Conservation (phyloP, 2,888 invertebrate species). For the Phaonia tiefii region DNA sequence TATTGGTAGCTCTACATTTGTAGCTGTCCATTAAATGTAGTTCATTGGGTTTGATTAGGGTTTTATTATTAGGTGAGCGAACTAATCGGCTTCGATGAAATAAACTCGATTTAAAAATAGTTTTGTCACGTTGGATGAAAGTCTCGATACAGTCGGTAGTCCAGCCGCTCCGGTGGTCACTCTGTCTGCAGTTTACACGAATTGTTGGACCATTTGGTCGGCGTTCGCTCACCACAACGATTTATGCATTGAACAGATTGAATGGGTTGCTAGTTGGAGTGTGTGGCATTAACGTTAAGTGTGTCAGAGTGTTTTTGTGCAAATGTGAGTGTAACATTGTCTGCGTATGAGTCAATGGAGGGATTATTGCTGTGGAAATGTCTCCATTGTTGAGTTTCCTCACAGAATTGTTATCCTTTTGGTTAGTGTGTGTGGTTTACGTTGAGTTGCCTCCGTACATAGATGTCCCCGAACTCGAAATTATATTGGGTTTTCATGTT, state of each 20-base stretch:
- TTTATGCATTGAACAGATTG: conserved; percentile 50
- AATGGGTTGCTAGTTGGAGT: conserved; percentile 19
- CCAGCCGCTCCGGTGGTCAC: too few species aligned
- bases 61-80: conserved; percentile 64
- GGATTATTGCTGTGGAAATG: conserved; percentile 23
- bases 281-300: not conserved
- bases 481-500: conserved; percentile 1
- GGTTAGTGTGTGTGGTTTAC: too few species aligned
- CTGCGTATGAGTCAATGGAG: not conserved
- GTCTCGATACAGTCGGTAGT: too few species aligned
- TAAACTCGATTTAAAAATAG: conserved; percentile 56
- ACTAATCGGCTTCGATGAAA: conserved; percentile 63
- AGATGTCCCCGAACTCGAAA: not conserved
- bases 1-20: conserved; percentile 21
- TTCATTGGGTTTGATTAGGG: conserved; percentile 65
- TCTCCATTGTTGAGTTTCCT: conserved; percentile 48
- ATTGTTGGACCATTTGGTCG: too few species aligned
- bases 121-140: conserved; percentile 50
- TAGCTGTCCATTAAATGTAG: conserved; percentile 64
- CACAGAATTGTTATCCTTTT: conserved; percentile 33
- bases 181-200: conserved; percentile 2
- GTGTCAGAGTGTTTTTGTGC: not conserved
- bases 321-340: conserved; percentile 11
- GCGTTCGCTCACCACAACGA: conserved; percentile 26
- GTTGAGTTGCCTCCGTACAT: not conserved